Evolutionary conservation across 2,888 invertebrate species (phyloP), one percentile per base, ranked within the genome.

Genomic region (Strigamia transsilvanica): DNA sequence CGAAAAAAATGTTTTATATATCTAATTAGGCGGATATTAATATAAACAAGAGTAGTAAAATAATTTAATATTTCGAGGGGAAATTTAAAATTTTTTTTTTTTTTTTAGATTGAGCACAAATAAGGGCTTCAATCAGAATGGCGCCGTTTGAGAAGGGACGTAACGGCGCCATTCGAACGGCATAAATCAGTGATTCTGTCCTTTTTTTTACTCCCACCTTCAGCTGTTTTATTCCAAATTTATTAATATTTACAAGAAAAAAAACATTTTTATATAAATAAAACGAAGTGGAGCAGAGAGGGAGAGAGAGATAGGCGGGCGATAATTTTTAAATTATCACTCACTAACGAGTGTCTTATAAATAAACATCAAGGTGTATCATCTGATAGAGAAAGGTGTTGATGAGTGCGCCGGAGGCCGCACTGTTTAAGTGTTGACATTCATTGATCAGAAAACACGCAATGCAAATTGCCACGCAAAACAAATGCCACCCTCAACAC

Each of bases 401-500:
- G 66, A 66, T 66, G 66, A 66, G 66, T 27, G 10, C 66, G 66
- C 66, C 32, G 10, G 9, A 66, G 66, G 66, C 13, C 27, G 66
- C 32, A 66, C 66, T 66, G 21, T 66, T 66, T 23, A 66, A 66
- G 66, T 66, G 66, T 66, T 66, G 66, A 66, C 66, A 66, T 66
- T 66, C 66, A 66, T 66, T 66, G 66, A 66, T 66, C 66, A 66
- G 66, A 66, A 66, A 66, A 66, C 66, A 66, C 66, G 27, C 23
- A 66, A 66, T 27, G 66, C 66, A 66, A 66, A 66, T 66, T 66
- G 66, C 66, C 66, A 66, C 66, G 66, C 66, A 66, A 66, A 66
- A 66, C 66, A 66, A 66, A 66, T 66, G 66, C 66, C 32, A 66
- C 66, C 66, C 51, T 51, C 51, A 51, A 51, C 51, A 51, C 51